phyloP scores from a whole-genome alignment of 2,113 vertebrate species.

The Sciurus niger region DNA sequence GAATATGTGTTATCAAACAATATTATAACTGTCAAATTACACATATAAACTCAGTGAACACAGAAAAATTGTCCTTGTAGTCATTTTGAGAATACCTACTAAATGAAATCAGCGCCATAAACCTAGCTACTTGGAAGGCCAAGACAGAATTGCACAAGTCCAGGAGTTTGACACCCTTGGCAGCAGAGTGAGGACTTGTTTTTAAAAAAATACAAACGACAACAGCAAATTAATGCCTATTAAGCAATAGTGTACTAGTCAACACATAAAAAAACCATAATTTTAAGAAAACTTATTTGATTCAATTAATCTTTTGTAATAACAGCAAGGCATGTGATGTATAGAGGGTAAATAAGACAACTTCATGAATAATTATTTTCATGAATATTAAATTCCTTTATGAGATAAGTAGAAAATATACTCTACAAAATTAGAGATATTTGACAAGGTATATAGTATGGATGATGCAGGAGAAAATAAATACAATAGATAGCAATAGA shows the following conservation, averaged over 20 bases:
- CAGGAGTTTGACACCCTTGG: neutral
- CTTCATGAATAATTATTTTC: neutral
- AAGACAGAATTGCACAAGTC: neutral
- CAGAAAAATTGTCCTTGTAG: neutral
- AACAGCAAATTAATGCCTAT: neutral
- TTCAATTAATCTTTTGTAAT: neutral
- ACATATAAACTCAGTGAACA: neutral
- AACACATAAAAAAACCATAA: neutral
- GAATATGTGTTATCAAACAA: neutral
- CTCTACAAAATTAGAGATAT: neutral
- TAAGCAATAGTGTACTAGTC: neutral
- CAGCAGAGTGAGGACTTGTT: neutral
- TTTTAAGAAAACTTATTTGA: neutral
- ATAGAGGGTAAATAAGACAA: neutral
- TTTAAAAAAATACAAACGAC: too few species aligned
- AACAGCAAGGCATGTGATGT: neutral
- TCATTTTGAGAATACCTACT: neutral
- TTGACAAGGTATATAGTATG: neutral
- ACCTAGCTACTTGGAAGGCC: neutral
- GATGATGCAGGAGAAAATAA: constrained; percentile 3
- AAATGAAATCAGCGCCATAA: neutral
- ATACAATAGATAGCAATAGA: neutral
- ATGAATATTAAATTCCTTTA: constrained; percentile 31
- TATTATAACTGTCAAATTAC: neutral
- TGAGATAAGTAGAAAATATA: constrained; percentile 25